Conservation (phyloP, 1,140 invertebrate genomes). For the Lepidurus couesii region DNA sequence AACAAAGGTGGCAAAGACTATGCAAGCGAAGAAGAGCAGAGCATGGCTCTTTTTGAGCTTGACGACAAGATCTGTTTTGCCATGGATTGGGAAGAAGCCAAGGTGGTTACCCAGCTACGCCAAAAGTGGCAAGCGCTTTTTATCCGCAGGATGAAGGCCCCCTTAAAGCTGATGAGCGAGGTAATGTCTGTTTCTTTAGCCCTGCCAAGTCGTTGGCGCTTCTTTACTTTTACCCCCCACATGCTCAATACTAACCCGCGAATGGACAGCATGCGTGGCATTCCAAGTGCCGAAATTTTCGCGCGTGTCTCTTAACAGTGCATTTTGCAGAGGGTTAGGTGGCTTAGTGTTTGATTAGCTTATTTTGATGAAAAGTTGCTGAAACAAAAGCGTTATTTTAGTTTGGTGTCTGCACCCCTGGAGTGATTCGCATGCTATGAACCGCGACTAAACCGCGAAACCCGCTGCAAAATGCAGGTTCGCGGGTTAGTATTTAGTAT, state of each 20-base stretch:
- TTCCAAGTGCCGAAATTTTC: no score
- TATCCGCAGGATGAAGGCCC: neutral
- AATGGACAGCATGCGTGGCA: no score
- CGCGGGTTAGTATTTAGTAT: neutral
- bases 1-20: neutral
- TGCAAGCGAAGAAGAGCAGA: neutral
- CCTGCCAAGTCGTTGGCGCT: neutral
- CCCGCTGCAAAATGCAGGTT: neutral
- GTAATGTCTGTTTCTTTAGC: neutral
- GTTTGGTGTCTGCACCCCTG: neutral
- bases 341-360: no score
- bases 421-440: neutral
- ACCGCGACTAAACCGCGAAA: no score
- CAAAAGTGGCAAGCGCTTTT: constrained; percentile 31
- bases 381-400: no score
- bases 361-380: no score
- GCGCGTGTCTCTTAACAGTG: no score
- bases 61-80: constrained; percentile 4
- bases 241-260: no score
- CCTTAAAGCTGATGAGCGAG: neutral
- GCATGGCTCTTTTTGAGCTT: constrained; percentile 11
- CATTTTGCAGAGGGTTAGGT: no score
- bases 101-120: constrained; percentile 14
- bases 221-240: no score
- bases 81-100: constrained; percentile 25